phyloP scores from a whole-genome alignment of 1,140 invertebrate species.

The Penaeus japonicus region DNA sequence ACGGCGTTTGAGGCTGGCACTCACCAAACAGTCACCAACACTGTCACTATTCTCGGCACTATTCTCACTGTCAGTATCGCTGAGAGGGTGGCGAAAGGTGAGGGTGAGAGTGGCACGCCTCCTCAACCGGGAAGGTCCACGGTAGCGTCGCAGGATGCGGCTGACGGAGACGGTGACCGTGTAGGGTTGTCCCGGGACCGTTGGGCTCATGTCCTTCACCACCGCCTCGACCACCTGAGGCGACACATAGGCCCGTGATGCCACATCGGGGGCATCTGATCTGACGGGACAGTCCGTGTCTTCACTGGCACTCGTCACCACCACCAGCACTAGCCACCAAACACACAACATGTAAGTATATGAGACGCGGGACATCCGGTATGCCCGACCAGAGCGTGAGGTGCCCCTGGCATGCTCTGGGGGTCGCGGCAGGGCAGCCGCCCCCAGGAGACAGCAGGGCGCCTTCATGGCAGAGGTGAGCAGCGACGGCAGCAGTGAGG shows the following conservation, averaged over 20 bases:
- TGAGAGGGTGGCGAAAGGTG: constrained; percentile 24
- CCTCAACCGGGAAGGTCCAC: constrained; percentile 28
- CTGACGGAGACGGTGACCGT: constrained; percentile 33
- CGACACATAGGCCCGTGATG: constrained; percentile 46
- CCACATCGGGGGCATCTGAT: constrained; percentile 46
- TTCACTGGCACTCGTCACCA: constrained; percentile 19
- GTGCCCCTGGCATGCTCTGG: constrained; percentile 28
- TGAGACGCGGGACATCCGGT: constrained; percentile 27
- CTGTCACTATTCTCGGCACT: constrained; percentile 35
- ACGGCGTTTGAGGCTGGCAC: constrained; percentile 21
- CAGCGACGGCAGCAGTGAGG: constrained; percentile 48
- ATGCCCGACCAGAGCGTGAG: constrained; percentile 3
- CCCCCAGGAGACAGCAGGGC: constrained; percentile 54
- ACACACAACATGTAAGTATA: constrained; percentile 49
- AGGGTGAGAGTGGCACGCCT: constrained; percentile 42
- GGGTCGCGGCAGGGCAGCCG: constrained; percentile 51
- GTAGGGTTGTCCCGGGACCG: constrained; percentile 33
- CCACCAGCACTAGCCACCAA: constrained; percentile 29
- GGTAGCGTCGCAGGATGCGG: constrained; percentile 38
- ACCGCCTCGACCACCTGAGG: constrained; percentile 46
- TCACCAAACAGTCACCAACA: constrained; percentile 35
- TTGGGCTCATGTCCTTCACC: constrained; percentile 27
- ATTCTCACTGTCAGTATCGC: constrained; percentile 13
- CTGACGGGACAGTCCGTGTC: constrained; percentile 44
- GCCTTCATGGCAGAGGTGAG: constrained; percentile 52